Percentiles rank a stretch among this genome's conserved stretches.
These are phyloP conservation scores for Pelagia noctiluca DNA, from an alignment of 30 jellyfish, hydroid and myxozoan genomes.

Conservation along the genomic window DNA sequence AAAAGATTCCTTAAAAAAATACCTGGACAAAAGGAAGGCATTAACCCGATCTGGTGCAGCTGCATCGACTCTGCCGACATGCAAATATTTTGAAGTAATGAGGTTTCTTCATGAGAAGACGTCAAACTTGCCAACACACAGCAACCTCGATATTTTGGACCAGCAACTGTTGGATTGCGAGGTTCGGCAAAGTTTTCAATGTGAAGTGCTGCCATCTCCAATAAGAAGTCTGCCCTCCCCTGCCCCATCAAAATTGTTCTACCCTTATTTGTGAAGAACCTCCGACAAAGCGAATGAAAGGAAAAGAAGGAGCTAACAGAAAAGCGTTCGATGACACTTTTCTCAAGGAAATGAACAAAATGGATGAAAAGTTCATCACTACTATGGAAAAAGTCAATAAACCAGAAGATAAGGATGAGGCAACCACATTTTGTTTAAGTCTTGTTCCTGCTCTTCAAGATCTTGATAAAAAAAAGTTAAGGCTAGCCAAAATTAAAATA, in stretches of 20 bases:
- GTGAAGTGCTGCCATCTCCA: conserved; percentile 6
- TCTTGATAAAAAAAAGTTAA: conserved; percentile 8
- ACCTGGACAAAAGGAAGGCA: conserved; percentile 54
- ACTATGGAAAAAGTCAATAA: conserved; percentile 7
- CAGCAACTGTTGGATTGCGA: background rate
- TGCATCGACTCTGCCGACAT: conserved; percentile 47
- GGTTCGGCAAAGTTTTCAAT: background rate
- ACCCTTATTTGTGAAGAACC: background rate
- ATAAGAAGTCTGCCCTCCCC: background rate
- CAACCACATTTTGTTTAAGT: conserved; percentile 14
- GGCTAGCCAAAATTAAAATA: conserved; percentile 32
- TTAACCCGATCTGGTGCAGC: conserved; percentile 75
- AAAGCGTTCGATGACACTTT: no score
- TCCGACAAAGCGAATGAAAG: background rate
- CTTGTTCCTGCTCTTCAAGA: conserved; percentile 24
- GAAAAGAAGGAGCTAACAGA: background rate
- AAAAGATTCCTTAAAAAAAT: conserved; percentile 41
- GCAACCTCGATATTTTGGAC: conserved; percentile 9
- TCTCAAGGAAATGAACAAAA: background rate
- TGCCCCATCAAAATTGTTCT: background rate
- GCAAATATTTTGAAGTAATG: conserved; percentile 59
- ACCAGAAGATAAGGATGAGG: conserved; percentile 18
- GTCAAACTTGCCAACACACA: conserved; percentile 32
- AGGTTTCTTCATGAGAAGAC: conserved; percentile 61
- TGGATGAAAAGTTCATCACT: conserved; percentile 23